Base-by-base conservation (phyloP, 2,113 vertebrate genomes). In the Channa maculata region DNA sequence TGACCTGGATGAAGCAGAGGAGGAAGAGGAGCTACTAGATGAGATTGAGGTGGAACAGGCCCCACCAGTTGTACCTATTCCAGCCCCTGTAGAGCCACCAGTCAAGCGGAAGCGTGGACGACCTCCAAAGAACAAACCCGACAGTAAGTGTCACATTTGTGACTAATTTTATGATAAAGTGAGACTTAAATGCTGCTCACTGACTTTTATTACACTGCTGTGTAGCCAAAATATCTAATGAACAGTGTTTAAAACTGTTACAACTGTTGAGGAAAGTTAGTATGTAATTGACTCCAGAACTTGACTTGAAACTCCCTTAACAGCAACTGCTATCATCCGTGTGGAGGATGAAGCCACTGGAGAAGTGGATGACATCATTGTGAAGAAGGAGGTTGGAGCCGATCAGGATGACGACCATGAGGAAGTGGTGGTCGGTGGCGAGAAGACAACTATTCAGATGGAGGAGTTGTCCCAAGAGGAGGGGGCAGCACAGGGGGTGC, bases 21-120 rank as follows among this genome's bases (percentile, higher is more conserved):
- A 91, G 63, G 88, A 90, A 6, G 88, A 93, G 0, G 86, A 96
- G 80, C 93, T 96, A 63, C 94, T 96, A 39, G 94, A 95, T 82
- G 93, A 95, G 0, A 95, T 95, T 24, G 97, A 98, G 86, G 90
- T 97, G 5, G 95, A 96, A 76, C 94, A 95, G 77, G 95, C 91
- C n/a, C 91, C 91, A 7, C 86, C 94, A 34, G 92, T 88, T 2
- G 52, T 89, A 55, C 96, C 94, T 24, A 93, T 97, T 52, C 95
- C 95, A 65, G 94, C 93, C 87, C 96, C 94, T 4, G 88, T 90
- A 83, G 95, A 96, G 92, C 88, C 96, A 83, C 97, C 97, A 0
- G 96, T 96, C 77, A 99, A 99, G 93, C 97, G 97, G 81, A 95
- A 98, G 91, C 96, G 98, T 91, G 98, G 98, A 74, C 94, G 98